A percentile compares a stretch with the other conserved stretches of the same genome.
Conservation (phyloP, 2,797 vertebrate species). For the Euthynnus affinis region DNA sequence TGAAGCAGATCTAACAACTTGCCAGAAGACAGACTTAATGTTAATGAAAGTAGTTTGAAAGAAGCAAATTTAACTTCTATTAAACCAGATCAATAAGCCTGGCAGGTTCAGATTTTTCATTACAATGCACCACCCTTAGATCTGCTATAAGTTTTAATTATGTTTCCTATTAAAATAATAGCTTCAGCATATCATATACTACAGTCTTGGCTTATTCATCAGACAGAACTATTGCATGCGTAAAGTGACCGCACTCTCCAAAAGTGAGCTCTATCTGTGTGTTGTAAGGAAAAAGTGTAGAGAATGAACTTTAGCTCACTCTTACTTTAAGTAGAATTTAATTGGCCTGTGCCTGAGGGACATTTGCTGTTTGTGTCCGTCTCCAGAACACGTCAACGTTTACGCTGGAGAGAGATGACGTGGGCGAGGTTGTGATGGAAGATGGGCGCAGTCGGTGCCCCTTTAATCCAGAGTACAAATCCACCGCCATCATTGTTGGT, state of each 20-base stretch:
- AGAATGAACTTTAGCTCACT: conserved; percentile 32
- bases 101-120: neutral
- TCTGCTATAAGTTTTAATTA: neutral
- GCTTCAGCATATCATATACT: neutral
- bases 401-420: conserved; percentile 84
- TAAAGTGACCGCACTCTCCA: conserved; percentile 7
- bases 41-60: neutral
- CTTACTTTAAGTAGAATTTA: conserved; percentile 46
- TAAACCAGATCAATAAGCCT: too few relatives aligned
- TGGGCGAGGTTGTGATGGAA: conserved; percentile 87
- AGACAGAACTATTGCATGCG: neutral
- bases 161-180: neutral
- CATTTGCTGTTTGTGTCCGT: conserved; percentile 48
- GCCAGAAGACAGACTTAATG: neutral
- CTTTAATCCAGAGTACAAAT: conserved; percentile 94
- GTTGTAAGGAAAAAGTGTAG: conserved; percentile 13
- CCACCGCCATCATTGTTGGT: conserved; percentile 95
- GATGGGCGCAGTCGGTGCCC: conserved; percentile 95
- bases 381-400: conserved; percentile 89
- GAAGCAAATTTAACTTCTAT: neutral
- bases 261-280: neutral
- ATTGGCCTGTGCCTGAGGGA: conserved; percentile 59
- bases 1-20: neutral
- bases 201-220: neutral
- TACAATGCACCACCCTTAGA: neutral